A percentile compares a stretch with the other conserved stretches of the same genome.
phyloP scores from a whole-genome alignment of 2,113 vertebrate genomes.

The Fukomys damarensis region DNA sequence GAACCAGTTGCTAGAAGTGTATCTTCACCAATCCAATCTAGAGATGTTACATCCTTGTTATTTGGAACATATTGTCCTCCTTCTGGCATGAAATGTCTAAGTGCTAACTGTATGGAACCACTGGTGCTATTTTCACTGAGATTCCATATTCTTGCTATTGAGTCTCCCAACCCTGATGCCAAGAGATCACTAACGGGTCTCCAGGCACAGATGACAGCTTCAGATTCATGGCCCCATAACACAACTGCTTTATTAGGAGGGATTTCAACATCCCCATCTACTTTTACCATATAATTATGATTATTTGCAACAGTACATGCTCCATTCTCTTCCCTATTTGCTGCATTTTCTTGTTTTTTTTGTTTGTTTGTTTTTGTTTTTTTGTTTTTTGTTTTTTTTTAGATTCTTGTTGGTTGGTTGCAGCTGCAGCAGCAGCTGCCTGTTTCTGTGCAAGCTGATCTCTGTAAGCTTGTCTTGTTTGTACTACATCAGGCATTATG shows the following conservation, averaged over 20 bases:
- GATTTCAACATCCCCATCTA: constrained; percentile 98
- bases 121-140: constrained; percentile 98
- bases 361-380: constrained; percentile 94
- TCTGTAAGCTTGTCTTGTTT: constrained; percentile 97
- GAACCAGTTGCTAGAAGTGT: constrained; percentile 99
- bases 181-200: constrained; percentile 97
- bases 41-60: constrained; percentile 98
- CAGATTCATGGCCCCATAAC: constrained; percentile 96
- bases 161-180: constrained; percentile 98
- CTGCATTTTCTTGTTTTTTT: constrained; percentile 98
- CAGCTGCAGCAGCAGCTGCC: constrained; percentile 92
- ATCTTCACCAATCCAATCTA: constrained; percentile 99
- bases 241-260: constrained; percentile 98
- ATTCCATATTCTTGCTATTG: constrained; percentile 98
- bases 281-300: constrained; percentile 99
- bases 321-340: constrained; percentile 98
- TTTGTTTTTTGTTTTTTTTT: too few species aligned
- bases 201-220: constrained; percentile 99
- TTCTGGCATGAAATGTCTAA: constrained; percentile 98
- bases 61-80: constrained; percentile 98
- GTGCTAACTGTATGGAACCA: constrained; percentile 96
- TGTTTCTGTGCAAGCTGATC: constrained; percentile 98
- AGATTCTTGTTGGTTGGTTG: too few species aligned
- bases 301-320: constrained; percentile 96
- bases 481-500: constrained; percentile 99